phyloP scores from a whole-genome alignment of 2,888 invertebrate species.

The Lumbricus terrestris region DNA sequence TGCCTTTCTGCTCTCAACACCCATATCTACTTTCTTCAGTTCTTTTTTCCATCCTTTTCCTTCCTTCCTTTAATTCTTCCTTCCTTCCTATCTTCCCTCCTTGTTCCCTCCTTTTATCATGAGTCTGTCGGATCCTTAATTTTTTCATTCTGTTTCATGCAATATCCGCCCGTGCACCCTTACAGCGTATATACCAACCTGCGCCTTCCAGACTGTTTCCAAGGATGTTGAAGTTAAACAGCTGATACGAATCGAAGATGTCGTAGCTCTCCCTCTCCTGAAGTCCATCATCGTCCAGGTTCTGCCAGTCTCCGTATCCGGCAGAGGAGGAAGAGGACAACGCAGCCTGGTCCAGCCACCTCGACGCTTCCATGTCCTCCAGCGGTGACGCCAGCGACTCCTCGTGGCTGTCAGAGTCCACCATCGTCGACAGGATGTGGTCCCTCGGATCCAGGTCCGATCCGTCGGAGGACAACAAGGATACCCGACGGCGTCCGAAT shows the following conservation, averaged over 20 bases:
- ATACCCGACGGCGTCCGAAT: neutral
- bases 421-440: neutral
- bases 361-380: neutral
- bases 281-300: neutral
- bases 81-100: too few relatives aligned
- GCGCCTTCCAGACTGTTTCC: neutral
- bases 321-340: too few relatives aligned
- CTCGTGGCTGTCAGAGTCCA: neutral
- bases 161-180: too few relatives aligned
- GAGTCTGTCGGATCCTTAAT: too few relatives aligned
- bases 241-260: neutral
- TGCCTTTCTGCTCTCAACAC: too few relatives aligned
- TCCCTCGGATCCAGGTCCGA: neutral
- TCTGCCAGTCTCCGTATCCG: conserved; percentile 5
- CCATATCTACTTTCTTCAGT: neutral
- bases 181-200: neutral
- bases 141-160: neutral
- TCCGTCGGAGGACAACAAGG: neutral
- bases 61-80: too few relatives aligned
- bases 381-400: neutral
- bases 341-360: neutral
- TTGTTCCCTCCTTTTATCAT: too few relatives aligned
- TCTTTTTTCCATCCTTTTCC: neutral
- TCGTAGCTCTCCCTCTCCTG: neutral
- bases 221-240: neutral